phyloP scores from a whole-genome alignment of 2,113 vertebrate genomes.

The Salvelinus sp. region DNA sequence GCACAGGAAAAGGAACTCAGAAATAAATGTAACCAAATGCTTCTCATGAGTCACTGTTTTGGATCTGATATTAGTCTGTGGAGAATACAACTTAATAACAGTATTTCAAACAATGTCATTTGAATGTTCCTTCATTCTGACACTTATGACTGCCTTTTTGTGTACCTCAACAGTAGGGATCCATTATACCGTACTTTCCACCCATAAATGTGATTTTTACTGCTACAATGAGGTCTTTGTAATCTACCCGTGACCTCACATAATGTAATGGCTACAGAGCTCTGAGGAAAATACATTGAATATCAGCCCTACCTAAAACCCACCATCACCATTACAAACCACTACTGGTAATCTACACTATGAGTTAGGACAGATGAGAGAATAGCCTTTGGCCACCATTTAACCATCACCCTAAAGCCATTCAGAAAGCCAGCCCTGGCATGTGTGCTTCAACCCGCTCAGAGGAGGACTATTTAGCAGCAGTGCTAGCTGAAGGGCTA shows the following conservation, averaged over 20 bases:
- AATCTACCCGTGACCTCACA: slow-evolving; percentile 42
- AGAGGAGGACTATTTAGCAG: slow-evolving; percentile 10
- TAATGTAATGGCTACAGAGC: background rate
- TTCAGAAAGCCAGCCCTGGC: slow-evolving; percentile 2
- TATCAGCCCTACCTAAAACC: background rate
- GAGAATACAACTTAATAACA: slow-evolving; percentile 38
- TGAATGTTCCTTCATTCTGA: slow-evolving; percentile 48
- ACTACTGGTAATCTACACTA: background rate
- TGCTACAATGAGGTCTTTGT: slow-evolving; percentile 59
- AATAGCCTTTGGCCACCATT: background rate
- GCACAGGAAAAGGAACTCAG: slow-evolving; percentile 52
- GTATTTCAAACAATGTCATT: slow-evolving; percentile 38
- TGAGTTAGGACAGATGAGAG: background rate
- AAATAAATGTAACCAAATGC: slow-evolving; percentile 44
- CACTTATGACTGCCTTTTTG: slow-evolving; percentile 35
- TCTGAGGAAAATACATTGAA: slow-evolving; percentile 9
- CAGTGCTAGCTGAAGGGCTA: slow-evolving; percentile 22
- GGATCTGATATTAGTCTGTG: slow-evolving; percentile 43
- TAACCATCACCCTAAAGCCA: slow-evolving; percentile 6
- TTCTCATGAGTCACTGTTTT: slow-evolving; percentile 52
- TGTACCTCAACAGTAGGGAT: slow-evolving; percentile 27
- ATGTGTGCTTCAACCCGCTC: background rate
- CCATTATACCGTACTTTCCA: slow-evolving; percentile 32
- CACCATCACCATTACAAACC: background rate
- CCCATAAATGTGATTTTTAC: slow-evolving; percentile 4